Conservation (phyloP, 2,888 invertebrate genomes). For the Caenorhabditis angaria region DNA sequence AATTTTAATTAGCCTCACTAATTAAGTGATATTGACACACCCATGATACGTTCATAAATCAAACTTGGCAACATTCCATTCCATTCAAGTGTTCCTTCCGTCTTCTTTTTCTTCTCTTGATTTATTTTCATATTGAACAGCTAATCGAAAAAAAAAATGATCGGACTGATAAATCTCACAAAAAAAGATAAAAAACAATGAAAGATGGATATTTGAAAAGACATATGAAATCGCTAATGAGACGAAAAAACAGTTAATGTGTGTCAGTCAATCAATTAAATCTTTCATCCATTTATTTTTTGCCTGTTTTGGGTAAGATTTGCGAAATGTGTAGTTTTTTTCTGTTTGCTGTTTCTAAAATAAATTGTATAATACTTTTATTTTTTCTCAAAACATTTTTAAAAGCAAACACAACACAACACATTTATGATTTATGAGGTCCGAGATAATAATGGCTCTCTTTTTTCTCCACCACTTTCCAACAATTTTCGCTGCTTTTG, state of each 20-base stretch:
- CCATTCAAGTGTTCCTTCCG: not conserved
- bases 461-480: constrained; percentile 3
- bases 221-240: constrained; percentile 20
- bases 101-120: not conserved
- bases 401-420: not conserved
- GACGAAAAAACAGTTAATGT: not conserved
- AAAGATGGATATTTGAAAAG: constrained; percentile 46
- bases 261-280: not conserved
- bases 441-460: constrained; percentile 4
- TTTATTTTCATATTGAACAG: too few species aligned
- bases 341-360: not conserved
- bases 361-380: not conserved
- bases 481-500: constrained; percentile 1
- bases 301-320: not conserved
- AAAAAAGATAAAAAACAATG: not conserved
- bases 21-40: too few species aligned
- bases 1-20: too few species aligned
- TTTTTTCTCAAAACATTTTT: not conserved
- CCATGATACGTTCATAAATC: not conserved
- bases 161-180: constrained; percentile 16
- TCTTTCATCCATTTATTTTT: not conserved
- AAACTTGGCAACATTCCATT: not conserved
- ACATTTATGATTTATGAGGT: constrained; percentile 4
- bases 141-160: constrained; percentile 13
- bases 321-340: not conserved